Base-by-base conservation (phyloP, 2,797 vertebrate species). In the Adrianichthys oophorus region DNA sequence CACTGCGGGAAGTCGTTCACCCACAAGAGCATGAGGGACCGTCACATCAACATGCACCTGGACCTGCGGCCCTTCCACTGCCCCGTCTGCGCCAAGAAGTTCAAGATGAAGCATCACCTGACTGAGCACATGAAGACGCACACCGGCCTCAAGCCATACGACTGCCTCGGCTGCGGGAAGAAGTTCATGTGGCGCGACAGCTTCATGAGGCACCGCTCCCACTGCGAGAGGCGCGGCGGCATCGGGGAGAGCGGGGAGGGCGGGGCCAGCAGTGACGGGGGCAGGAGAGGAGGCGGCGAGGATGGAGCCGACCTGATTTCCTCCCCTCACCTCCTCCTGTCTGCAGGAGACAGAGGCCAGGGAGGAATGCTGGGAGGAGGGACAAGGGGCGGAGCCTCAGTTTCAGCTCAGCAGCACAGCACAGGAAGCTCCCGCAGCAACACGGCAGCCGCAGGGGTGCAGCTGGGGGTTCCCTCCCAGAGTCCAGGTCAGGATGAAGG, bases 111-210 rank as follows among this genome's bases (percentile, higher is more conserved):
- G 86, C 96, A 98, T 57, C 95, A 98, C 86, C 93, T 97, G 15
- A 97, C 95, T 0, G 96, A 97, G 90, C 96, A 98, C 92, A 98
- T 97, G 95, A 98, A 98, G 91, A 98, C 95, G 0, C 95, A 98
- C 92, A 97, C 96, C 0, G 96, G 96, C 40, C 93, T 95, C 56
- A 96, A 96, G 64, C 96, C 95, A 6, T 97, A 96, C 52, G 92
- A 95, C 88, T 98, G 96, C 78, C 73, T 88, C 8, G 85, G 91
- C 79, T 98, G 96, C 13, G 93, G 92, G 56, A 95, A 95, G 86
- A 96, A 96, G 84, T 98, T 98, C 90, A 98, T 98, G 96, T 98
- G 96, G 96, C 85, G 96, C 0, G 96, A 97, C 91, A 97, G 95
- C 85, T 98, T 96, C 91, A 93, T 97, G 92, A 84, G 95, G 15